phyloP scores from a whole-genome alignment of 2,888 invertebrate genomes.

The Pemphredon lugubris region DNA sequence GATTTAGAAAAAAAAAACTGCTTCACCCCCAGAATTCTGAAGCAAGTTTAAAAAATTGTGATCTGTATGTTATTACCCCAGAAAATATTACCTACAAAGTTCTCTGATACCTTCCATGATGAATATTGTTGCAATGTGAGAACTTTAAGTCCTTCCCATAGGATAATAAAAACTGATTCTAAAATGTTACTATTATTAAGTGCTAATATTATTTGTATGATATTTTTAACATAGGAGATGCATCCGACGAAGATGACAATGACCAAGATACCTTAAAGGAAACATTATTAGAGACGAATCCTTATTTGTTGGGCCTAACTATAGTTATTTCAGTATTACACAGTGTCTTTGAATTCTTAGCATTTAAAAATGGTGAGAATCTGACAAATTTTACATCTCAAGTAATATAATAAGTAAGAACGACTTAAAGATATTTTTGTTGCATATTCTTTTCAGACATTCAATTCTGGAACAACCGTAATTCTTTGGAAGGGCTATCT shows the following conservation, averaged over 20 bases:
- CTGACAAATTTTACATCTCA: not conserved
- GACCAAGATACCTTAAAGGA: constrained; percentile 96
- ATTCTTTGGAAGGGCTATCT: constrained; percentile 97
- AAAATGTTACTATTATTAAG: too few species aligned
- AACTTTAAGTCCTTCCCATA: too few species aligned
- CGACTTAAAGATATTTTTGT: too few species aligned
- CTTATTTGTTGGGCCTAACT: constrained; percentile 95
- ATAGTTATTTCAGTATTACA: constrained; percentile 96
- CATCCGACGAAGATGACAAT: constrained; percentile 91
- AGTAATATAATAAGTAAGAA: not conserved
- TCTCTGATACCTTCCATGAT: too few species aligned
- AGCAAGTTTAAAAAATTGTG: too few species aligned
- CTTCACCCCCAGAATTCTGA: too few species aligned
- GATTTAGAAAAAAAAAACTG: too few species aligned
- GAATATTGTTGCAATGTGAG: too few species aligned
- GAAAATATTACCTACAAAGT: too few species aligned
- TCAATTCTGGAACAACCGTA: constrained; percentile 99
- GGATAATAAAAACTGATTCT: too few species aligned
- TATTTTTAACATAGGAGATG: constrained; percentile 76
- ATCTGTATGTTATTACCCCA: too few species aligned
- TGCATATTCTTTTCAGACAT: constrained; percentile 92
- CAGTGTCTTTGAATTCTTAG: constrained; percentile 98
- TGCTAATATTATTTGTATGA: constrained; percentile 3
- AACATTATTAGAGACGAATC: constrained; percentile 97
- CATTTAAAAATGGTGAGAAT: constrained; percentile 95